phyloP scores from a whole-genome alignment of 2,797 vertebrate genomes.

The Nannoperca obscura region DNA sequence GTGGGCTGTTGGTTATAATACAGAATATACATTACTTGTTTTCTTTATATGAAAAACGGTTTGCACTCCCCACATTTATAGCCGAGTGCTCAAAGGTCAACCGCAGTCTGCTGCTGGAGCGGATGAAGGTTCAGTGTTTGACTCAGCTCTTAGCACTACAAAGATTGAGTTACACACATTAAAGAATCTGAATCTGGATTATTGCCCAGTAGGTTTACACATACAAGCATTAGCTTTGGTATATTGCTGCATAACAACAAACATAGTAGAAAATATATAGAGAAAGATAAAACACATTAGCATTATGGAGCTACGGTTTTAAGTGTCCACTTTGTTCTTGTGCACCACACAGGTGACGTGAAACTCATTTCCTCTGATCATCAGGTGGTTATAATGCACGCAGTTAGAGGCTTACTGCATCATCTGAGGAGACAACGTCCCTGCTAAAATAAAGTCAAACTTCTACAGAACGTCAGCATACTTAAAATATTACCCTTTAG shows the following conservation, averaged over 20 bases:
- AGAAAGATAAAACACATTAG: too few relatives aligned
- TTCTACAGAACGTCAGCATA: not conserved
- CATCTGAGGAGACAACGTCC: not conserved
- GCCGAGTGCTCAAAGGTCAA: not conserved
- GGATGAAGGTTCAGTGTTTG: not conserved
- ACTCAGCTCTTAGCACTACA: not conserved
- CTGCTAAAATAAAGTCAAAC: not conserved
- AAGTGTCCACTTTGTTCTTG: not conserved
- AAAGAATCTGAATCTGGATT: too few relatives aligned
- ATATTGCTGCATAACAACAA: too few relatives aligned
- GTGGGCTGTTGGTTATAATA: not conserved
- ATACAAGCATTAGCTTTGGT: too few relatives aligned
- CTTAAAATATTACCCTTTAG: too few relatives aligned
- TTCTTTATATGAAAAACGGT: not conserved
- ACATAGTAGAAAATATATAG: too few relatives aligned
- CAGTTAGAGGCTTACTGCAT: too few relatives aligned
- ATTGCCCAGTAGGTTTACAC: too few relatives aligned
- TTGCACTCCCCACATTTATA: not conserved
- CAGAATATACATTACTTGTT: not conserved
- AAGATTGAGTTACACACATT: not conserved
- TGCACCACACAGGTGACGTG: not conserved
- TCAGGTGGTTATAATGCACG: not conserved
- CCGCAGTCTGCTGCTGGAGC: not conserved
- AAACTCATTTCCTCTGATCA: not conserved
- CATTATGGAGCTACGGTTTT: not conserved